phyloP scores from a whole-genome alignment of 2,888 invertebrate genomes.

The Pyrrhosoma nymphula region DNA sequence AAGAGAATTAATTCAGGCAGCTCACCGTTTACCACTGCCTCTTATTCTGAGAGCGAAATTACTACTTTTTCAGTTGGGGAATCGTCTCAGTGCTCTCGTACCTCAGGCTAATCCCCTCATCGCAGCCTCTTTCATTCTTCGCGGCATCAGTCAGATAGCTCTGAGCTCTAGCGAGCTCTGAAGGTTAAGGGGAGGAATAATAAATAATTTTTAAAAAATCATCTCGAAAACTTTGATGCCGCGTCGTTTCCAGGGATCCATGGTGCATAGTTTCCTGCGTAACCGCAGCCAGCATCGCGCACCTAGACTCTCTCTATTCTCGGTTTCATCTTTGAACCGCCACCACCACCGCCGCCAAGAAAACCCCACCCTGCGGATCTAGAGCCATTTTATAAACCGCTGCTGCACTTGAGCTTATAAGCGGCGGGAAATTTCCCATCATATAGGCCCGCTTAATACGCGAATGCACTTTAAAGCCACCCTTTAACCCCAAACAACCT shows the following conservation, averaged over 20 bases:
- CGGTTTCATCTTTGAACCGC: background rate
- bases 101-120: background rate
- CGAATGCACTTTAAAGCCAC: constrained; percentile 6
- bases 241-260: background rate
- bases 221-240: background rate
- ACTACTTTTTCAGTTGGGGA: background rate
- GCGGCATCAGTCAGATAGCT: background rate
- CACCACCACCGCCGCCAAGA: background rate
- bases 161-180: background rate
- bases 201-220: background rate
- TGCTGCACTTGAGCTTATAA: constrained; percentile 1
- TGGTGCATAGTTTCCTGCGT: background rate
- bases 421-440: background rate
- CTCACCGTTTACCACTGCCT: background rate
- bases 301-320: background rate
- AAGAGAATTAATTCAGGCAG: background rate
- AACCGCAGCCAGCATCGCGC: background rate
- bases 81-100: background rate
- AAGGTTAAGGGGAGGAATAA: background rate
- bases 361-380: background rate
- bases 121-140: background rate
- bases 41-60: background rate
- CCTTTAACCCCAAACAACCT: background rate
- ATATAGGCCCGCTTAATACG: background rate
- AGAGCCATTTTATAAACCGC: background rate